phyloP scores from a whole-genome alignment of 2,888 invertebrate genomes.

The Operophtera brumata region DNA sequence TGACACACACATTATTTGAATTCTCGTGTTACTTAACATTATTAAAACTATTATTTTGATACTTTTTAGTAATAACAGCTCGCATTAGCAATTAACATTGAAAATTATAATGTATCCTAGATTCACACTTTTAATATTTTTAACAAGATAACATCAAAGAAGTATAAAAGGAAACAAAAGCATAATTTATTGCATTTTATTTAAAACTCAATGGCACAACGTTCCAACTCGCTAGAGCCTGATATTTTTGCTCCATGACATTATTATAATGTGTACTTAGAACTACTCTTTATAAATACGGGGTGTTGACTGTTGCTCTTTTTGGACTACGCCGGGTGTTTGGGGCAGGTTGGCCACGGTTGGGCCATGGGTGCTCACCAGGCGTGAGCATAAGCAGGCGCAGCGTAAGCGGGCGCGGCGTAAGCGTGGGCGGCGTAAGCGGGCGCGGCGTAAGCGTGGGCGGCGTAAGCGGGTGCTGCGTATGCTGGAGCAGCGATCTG shows the following conservation, averaged over 20 bases:
- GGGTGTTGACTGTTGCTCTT: conserved; percentile 68
- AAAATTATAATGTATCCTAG: background rate
- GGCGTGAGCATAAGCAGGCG: conserved; percentile 55
- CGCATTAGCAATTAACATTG: background rate
- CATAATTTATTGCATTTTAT: conserved; percentile 48
- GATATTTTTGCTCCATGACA: conserved; percentile 44
- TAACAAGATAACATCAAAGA: background rate
- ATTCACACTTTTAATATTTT: background rate
- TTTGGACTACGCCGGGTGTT: conserved; percentile 39
- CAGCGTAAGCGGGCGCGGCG: conserved; percentile 59
- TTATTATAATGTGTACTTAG: conserved; percentile 48
- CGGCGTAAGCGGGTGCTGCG: conserved; percentile 54
- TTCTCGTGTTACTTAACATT: too few species aligned
- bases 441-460: conserved; percentile 46
- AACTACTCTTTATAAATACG: conserved; percentile 53
- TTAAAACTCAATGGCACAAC: conserved; percentile 52
- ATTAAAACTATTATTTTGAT: too few species aligned
- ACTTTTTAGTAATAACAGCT: too few species aligned
- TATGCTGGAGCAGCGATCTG: conserved; percentile 69
- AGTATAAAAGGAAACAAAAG: conserved; percentile 15
- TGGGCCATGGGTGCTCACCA: conserved; percentile 51
- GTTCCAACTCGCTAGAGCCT: conserved; percentile 48
- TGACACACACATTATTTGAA: too few species aligned
- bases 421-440: conserved; percentile 54
- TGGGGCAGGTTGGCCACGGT: conserved; percentile 31